Evolutionary conservation across 2,888 invertebrate genomes (phyloP).

Genomic region (Eledone cirrhosa): DNA sequence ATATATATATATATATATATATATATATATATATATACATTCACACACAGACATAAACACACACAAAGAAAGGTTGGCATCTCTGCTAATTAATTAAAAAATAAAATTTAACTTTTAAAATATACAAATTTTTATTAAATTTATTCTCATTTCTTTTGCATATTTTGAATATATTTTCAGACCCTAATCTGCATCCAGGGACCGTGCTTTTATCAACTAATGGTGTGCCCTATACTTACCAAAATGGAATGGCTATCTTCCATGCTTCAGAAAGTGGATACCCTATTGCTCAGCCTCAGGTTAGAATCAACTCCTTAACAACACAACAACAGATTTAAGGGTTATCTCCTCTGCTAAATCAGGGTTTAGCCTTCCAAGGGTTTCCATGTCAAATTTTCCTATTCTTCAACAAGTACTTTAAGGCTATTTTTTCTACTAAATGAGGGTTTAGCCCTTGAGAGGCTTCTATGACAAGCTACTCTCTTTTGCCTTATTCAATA

Average conservation of each 20-base stretch:
- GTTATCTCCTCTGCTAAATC: background rate
- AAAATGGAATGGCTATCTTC: constrained; percentile 68
- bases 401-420: too few species aligned
- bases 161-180: constrained; percentile 36
- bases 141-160: background rate
- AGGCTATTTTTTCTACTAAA: too few species aligned
- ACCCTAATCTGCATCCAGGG: constrained; percentile 68
- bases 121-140: background rate
- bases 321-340: too few species aligned
- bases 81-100: constrained; percentile 14
- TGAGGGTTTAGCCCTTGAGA: too few species aligned
- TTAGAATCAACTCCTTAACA: constrained; percentile 32
- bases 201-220: constrained; percentile 69
- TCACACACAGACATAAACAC: too few species aligned
- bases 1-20: too few species aligned
- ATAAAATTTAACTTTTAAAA: too few species aligned
- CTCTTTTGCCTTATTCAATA: too few species aligned
- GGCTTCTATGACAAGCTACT: too few species aligned
- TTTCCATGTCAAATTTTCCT: too few species aligned
- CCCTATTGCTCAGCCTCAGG: constrained; percentile 55
- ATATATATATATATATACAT: too few species aligned
- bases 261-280: constrained; percentile 62
- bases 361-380: too few species aligned
- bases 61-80: background rate
- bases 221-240: constrained; percentile 69